A percentile compares a stretch with the other conserved stretches of the same genome.
phyloP scores from a whole-genome alignment of 2,888 invertebrate genomes.

The Philhelius pedissequus region DNA sequence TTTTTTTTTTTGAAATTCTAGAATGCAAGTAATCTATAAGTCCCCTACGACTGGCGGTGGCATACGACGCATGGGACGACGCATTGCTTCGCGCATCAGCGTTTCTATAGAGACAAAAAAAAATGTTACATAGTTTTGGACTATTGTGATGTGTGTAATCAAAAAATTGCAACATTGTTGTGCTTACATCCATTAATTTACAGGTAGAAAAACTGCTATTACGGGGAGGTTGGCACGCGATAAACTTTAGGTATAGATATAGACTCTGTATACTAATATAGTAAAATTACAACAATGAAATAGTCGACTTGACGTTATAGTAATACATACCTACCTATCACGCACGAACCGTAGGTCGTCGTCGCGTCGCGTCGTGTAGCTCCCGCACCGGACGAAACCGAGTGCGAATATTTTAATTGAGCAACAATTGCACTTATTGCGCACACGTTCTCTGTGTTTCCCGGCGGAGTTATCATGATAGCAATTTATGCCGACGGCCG shows the following conservation, averaged over 20 bases:
- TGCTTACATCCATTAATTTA: slow-evolving; percentile 3
- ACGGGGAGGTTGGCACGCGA: neutral
- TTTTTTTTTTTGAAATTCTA: neutral
- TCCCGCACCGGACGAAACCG: neutral
- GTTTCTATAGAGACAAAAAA: neutral
- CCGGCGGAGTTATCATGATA: slow-evolving; percentile 52
- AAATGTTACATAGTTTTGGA: neutral
- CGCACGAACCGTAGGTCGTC: too few species aligned
- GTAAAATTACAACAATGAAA: too few species aligned
- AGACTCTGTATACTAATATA: too few species aligned
- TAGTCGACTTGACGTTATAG: too few species aligned
- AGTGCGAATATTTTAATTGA: slow-evolving; percentile 60
- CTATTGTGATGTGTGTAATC: neutral
- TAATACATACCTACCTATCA: too few species aligned
- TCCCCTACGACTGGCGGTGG: neutral
- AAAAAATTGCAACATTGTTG: slow-evolving; percentile 36
- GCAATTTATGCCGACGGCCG: slow-evolving; percentile 49
- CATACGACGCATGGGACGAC: neutral
- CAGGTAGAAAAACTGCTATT: neutral
- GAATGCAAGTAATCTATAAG: slow-evolving; percentile 35
- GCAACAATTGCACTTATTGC: slow-evolving; percentile 60
- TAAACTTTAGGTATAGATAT: too few species aligned
- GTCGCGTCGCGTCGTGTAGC: neutral
- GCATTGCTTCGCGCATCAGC: neutral
- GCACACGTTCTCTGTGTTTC: slow-evolving; percentile 32